These are phyloP conservation scores for Noctilio leporinus DNA, from an alignment of 2,113 vertebrate genomes.

Conservation along the genomic window DNA sequence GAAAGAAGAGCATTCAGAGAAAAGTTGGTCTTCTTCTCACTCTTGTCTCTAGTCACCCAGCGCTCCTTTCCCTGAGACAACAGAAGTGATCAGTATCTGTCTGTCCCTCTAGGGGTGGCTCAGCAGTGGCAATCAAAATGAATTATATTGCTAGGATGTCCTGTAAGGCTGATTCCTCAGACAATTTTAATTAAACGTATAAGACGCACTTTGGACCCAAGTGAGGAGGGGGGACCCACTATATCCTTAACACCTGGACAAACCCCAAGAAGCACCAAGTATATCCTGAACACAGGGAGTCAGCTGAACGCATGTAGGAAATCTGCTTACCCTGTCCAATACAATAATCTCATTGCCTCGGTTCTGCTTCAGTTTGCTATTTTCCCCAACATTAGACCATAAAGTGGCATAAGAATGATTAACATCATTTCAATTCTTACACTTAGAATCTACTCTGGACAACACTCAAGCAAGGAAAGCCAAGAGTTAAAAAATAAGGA, in stretches of 20 bases:
- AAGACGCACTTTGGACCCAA: background rate
- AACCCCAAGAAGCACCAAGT: background rate
- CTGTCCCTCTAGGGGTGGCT: background rate
- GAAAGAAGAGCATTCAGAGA: background rate
- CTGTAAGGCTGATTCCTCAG: background rate
- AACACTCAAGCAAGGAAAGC: background rate
- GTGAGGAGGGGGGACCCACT: too few species aligned
- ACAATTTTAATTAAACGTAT: background rate
- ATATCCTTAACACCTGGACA: background rate
- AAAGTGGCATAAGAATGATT: background rate
- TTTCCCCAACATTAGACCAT: conserved; percentile 6
- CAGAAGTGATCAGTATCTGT: background rate
- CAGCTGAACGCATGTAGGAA: background rate
- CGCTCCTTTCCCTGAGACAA: background rate
- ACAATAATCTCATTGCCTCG: conserved; percentile 26
- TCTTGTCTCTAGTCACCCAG: background rate
- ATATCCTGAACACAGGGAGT: background rate
- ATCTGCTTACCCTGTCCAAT: conserved; percentile 51
- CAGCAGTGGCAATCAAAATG: background rate
- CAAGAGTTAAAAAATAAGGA: conserved; percentile 29
- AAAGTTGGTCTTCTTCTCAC: background rate
- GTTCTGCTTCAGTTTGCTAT: conserved; percentile 33
- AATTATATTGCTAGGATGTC: background rate
- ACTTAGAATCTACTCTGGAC: background rate
- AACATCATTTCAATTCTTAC: background rate